These are phyloP conservation scores for Orthosia gothica DNA, from an alignment of 2,888 invertebrate species.

Conservation along the genomic window DNA sequence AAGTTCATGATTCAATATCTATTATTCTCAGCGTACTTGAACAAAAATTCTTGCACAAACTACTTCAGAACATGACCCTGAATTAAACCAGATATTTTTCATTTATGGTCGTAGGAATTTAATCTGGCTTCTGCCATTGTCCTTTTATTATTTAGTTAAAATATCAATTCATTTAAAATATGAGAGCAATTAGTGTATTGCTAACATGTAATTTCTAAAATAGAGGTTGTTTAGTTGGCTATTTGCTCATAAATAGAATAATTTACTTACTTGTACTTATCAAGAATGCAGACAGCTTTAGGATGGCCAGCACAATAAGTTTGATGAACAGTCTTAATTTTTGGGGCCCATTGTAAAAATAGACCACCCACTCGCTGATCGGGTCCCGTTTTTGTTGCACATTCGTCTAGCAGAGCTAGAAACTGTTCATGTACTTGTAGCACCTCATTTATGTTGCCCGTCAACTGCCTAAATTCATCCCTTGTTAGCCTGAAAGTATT, in stretches of 20 bases:
- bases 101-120: no score
- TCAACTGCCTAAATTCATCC: constrained; percentile 96
- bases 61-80: no score
- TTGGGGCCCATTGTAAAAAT: constrained; percentile 96
- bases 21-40: no score
- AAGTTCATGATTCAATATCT: no score
- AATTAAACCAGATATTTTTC: no score
- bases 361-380: constrained; percentile 98
- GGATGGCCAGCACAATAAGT: constrained; percentile 98
- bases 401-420: constrained; percentile 95
- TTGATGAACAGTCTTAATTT: constrained; percentile 96
- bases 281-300: constrained; percentile 97
- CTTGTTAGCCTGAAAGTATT: constrained; percentile 93
- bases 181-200: not conserved
- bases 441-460: constrained; percentile 97
- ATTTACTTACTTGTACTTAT: constrained; percentile 96
- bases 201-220: not conserved
- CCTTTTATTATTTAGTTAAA: no score
- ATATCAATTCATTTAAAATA: no score
- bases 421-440: constrained; percentile 96
- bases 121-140: no score
- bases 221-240: not conserved
- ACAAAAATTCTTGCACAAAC: no score
- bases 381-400: constrained; percentile 93
- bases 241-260: not conserved